These are phyloP conservation scores for Gulo gulo DNA, from an alignment of 2,113 vertebrate genomes.

Conservation along the genomic window DNA sequence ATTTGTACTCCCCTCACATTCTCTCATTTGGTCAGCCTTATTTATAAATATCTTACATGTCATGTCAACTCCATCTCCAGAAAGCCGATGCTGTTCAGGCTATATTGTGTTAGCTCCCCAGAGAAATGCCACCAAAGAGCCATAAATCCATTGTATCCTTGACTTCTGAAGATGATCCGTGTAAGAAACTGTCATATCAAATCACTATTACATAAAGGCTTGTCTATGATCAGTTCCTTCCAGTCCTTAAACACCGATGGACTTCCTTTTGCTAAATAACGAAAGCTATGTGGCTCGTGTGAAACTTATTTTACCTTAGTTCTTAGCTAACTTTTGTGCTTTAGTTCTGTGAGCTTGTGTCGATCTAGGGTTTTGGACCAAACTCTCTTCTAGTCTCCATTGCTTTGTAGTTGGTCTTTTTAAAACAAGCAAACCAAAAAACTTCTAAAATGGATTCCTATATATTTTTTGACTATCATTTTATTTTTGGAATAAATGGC, in stretches of 20 bases:
- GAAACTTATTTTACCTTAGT: neutral
- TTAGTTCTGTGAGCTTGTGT: neutral
- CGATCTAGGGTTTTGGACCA: neutral
- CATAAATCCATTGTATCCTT: neutral
- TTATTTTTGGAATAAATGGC: neutral
- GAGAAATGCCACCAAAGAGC: neutral
- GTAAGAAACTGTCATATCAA: neutral
- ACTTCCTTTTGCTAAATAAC: neutral
- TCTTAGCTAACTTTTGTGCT: neutral
- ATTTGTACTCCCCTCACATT: neutral
- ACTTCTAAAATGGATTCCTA: neutral
- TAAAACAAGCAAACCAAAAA: neutral
- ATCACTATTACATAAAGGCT: neutral
- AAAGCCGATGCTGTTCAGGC: neutral
- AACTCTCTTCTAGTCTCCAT: neutral
- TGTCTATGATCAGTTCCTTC: neutral
- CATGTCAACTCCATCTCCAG: neutral
- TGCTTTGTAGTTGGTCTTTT: neutral
- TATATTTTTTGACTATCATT: neutral
- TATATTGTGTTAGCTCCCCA: neutral
- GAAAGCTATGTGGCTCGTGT: neutral
- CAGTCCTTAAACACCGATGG: neutral
- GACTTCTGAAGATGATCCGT: neutral
- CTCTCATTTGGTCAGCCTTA: neutral
- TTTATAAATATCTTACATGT: neutral